A percentile compares a stretch with the other conserved stretches of the same genome.
Evolutionary conservation across 1,140 invertebrate species (phyloP).

Genomic region (Brachionus rubens): DNA sequence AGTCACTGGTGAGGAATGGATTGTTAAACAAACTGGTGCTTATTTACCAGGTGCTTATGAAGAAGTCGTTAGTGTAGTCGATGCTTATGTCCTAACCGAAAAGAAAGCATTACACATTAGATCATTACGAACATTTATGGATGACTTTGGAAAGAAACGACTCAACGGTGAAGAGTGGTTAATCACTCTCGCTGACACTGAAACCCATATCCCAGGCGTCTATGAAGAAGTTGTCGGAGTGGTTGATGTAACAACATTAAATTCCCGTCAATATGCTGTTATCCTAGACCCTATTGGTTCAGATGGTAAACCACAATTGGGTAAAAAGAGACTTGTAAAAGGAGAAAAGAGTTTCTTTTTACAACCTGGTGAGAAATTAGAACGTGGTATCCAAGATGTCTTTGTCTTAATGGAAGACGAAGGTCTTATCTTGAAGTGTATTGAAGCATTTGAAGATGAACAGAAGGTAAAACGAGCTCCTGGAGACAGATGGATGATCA

Average conservation of each 20-base stretch:
- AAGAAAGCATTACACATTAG: slow-evolving; percentile 63
- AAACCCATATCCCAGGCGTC: slow-evolving; percentile 63
- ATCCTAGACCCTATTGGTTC: slow-evolving; percentile 62
- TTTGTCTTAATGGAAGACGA: slow-evolving; percentile 63
- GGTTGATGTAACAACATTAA: slow-evolving; percentile 61
- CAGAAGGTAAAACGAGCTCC: slow-evolving; percentile 53
- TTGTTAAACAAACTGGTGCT: slow-evolving; percentile 62
- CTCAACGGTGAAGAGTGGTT: slow-evolving; percentile 65
- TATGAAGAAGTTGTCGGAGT: slow-evolving; percentile 62
- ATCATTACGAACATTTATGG: slow-evolving; percentile 61
- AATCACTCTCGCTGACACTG: slow-evolving; percentile 60
- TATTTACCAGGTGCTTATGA: slow-evolving; percentile 64
- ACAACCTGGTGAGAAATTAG: slow-evolving; percentile 61
- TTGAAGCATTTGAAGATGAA: slow-evolving; percentile 60
- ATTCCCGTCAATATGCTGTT: slow-evolving; percentile 62
- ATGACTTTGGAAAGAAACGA: slow-evolving; percentile 59
- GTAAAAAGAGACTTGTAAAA: slow-evolving; percentile 53
- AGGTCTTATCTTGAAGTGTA: slow-evolving; percentile 61
- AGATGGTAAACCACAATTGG: slow-evolving; percentile 61
- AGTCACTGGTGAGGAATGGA: slow-evolving; percentile 64
- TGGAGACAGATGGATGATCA: slow-evolving; percentile 64
- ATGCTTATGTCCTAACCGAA: slow-evolving; percentile 63
- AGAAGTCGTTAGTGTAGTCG: slow-evolving; percentile 61
- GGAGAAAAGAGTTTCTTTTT: slow-evolving; percentile 63
- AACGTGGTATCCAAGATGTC: slow-evolving; percentile 62